A percentile compares a stretch with the other conserved stretches of the same genome.
phyloP scores from a whole-genome alignment of 2,888 invertebrate genomes.

The Lasioglossum villosulum region DNA sequence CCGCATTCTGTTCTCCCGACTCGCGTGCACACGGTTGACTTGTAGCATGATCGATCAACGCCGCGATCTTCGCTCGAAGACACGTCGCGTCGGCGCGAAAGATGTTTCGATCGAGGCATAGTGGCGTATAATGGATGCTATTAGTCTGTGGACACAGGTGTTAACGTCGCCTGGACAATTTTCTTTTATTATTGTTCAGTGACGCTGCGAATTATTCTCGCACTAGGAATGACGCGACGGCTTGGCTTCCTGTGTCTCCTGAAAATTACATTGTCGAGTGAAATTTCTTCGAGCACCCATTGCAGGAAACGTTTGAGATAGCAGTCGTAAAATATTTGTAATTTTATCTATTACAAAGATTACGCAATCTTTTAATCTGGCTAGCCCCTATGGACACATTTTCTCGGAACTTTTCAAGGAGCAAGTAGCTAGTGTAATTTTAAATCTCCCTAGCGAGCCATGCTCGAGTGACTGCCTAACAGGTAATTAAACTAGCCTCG shows the following conservation, averaged over 20 bases:
- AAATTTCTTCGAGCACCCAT: background rate
- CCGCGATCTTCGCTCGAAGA: constrained; percentile 4
- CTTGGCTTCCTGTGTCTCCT: background rate
- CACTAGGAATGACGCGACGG: background rate
- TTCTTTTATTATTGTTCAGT: background rate
- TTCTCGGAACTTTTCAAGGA: background rate
- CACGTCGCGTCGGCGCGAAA: background rate
- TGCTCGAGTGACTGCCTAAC: background rate
- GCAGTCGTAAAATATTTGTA: background rate
- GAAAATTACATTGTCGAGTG: background rate
- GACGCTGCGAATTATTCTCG: background rate
- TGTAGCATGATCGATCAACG: constrained; percentile 13
- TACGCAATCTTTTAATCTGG: background rate
- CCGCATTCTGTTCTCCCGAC: constrained; percentile 18
- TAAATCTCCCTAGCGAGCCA: background rate
- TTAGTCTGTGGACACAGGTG: constrained; percentile 9
- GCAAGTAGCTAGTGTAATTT: background rate
- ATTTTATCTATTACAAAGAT: background rate
- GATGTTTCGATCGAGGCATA: background rate
- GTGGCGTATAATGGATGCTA: constrained; percentile 1
- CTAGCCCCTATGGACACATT: background rate
- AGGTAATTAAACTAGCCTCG: background rate
- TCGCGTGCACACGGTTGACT: background rate
- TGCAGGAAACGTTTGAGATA: background rate
- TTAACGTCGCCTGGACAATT: constrained; percentile 6